phyloP scores from a whole-genome alignment of 2,888 invertebrate species.

The Neoitamus cyanurus region DNA sequence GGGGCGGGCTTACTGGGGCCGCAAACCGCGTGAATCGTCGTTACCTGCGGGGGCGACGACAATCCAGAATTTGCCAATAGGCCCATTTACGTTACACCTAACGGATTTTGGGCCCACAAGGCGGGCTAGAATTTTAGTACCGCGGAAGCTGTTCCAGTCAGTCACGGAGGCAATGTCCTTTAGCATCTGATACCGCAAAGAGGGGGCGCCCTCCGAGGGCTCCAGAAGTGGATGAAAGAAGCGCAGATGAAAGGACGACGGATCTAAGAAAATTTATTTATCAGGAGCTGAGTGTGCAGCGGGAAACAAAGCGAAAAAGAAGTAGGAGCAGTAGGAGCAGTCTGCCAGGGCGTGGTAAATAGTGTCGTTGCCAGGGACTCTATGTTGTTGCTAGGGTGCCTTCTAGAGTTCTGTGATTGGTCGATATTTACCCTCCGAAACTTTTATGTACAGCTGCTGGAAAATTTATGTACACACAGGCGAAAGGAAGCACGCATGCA shows the following conservation, averaged over 20 bases:
- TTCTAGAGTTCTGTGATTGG: conserved; percentile 48
- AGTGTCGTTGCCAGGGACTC: conserved; percentile 49
- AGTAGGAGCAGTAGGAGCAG: not conserved
- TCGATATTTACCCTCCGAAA: conserved; percentile 49
- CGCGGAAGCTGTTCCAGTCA: not conserved
- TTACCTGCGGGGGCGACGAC: not conserved
- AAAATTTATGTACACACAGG: conserved; percentile 32
- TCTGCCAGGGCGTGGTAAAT: conserved; percentile 52
- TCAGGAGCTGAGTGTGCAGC: conserved; percentile 25
- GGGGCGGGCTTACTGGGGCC: not conserved
- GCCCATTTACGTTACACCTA: not conserved
- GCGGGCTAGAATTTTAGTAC: not conserved
- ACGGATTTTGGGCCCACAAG: not conserved
- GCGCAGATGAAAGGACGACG: conserved; percentile 15
- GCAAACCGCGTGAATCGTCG: not conserved
- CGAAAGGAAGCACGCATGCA: conserved; percentile 36
- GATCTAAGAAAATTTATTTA: conserved; percentile 34
- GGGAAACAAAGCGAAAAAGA: conserved; percentile 26
- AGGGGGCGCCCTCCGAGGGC: not conserved
- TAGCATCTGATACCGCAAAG: conserved; percentile 57
- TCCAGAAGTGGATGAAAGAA: conserved; percentile 32
- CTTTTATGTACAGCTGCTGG: conserved; percentile 22
- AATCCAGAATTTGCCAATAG: not conserved
- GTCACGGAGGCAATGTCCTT: conserved; percentile 61
- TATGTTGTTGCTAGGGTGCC: conserved; percentile 48